Evolutionary conservation across 2,113 vertebrate genomes (phyloP), one percentile per base, ranked within the genome.

Genomic region (Corvus cornix): DNA sequence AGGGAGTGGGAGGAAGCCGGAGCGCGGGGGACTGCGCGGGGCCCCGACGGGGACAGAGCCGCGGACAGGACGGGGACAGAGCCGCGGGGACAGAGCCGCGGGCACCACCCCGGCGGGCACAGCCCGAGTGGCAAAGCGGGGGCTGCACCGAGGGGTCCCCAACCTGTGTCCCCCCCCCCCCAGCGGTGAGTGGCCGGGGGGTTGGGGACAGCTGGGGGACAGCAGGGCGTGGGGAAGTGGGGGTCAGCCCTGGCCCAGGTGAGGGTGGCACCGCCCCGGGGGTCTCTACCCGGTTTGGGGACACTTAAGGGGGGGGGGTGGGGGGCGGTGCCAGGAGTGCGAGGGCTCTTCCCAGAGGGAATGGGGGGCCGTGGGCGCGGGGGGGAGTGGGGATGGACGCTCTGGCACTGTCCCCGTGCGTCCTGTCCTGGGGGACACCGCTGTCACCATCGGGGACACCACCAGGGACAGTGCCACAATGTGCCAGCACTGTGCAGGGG

Each of bases 1-100:
- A 23, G 80, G 84, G 89, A 95, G 89, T 27, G 92, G 95, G 95
- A 96, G 95, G 95, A 82, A 94, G 82, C 73, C 21, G 48, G 56
- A 75, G 81, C 73, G 75, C 66, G 9, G 56, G 84, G 94, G 92
- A 60, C 94, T 49, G 84, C 11, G 33, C 30, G 64, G 79, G 56
- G 67, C 74, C 84, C 64, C 62, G 74, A 0, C 56, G 74, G 74
- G 84, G 84, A 74, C 82, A 27, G 69, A 55, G 69, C 58, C 19
- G 48, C 58, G 66, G 49, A 10, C 63, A 12, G 59, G 62, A 64
- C 10, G 4, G 55, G 15, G 66, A 10, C 24, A 4, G 52, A 49
- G 76, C 46, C 13, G 9, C n/a, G 60, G 58, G 12, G 72, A 7
- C 16, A 4, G 60, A 37, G 68, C 44, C 15, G 12, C 33, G 30